Conservation (phyloP, 2,113 vertebrate genomes). For the Phyllostomus hastatus region DNA sequence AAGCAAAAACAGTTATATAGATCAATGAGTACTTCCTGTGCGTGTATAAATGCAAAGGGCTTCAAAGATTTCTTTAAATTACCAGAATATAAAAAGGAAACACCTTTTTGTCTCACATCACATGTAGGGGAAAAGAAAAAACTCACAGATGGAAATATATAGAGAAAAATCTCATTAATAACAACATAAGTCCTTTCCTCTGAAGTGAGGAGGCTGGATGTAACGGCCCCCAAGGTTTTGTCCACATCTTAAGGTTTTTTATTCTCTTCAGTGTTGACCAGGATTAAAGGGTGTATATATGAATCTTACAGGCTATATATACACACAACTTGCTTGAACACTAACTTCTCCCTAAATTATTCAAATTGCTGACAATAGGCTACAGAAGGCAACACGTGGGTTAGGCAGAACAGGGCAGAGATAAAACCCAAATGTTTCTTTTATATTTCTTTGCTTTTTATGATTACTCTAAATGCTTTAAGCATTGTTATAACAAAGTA, state of each 20-base stretch:
- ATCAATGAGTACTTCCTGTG: not conserved
- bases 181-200: not conserved
- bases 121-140: not conserved
- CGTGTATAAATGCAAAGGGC: not conserved
- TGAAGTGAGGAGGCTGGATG: not conserved
- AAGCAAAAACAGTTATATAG: not conserved
- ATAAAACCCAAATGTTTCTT: not conserved
- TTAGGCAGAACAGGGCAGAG: not conserved
- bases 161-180: not conserved
- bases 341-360: not conserved
- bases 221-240: not conserved
- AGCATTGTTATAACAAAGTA: constrained; percentile 33
- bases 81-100: constrained; percentile 24
- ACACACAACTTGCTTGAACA: not conserved
- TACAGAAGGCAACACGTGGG: not conserved
- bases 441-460: not conserved
- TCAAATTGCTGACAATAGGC: not conserved
- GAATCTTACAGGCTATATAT: too few species aligned
- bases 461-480: not conserved
- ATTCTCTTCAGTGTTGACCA: not conserved
- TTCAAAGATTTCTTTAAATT: not conserved
- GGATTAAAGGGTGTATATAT: not conserved
- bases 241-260: not conserved
- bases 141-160: not conserved
- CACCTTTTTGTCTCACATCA: not conserved